These are phyloP conservation scores for Psylliodes chrysocephalus DNA, from an alignment of 2,888 invertebrate genomes.

Conservation along the genomic window DNA sequence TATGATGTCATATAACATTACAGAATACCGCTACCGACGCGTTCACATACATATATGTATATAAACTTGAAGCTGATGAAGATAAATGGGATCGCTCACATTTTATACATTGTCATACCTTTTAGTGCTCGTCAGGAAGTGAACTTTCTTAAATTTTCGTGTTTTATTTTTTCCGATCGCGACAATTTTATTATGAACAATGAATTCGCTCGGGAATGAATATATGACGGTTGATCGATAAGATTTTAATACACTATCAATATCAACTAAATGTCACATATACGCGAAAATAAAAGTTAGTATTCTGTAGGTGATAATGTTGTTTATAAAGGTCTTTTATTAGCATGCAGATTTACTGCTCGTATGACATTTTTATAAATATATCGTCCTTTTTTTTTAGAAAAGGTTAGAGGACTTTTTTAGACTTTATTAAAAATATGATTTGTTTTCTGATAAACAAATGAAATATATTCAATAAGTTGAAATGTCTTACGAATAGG, in stretches of 20 bases:
- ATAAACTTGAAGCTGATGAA: conserved; percentile 24
- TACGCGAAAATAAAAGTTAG: background rate
- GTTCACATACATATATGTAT: no score
- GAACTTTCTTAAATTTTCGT: conserved; percentile 24
- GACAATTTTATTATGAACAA: conserved; percentile 16
- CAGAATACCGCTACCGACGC: conserved; percentile 1
- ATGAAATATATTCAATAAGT: no score
- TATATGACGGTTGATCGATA: background rate
- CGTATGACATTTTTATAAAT: no score
- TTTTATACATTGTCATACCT: conserved; percentile 29
- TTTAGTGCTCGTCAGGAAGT: conserved; percentile 29
- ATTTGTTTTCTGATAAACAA: no score
- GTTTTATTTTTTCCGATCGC: conserved; percentile 18
- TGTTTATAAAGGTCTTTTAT: no score
- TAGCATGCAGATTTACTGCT: no score
- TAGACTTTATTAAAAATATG: no score
- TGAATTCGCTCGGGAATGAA: conserved; percentile 17
- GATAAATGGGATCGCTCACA: conserved; percentile 33
- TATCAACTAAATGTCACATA: conserved; percentile 1
- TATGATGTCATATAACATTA: conserved; percentile 2
- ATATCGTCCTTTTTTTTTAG: no score
- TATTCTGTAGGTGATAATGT: no score
- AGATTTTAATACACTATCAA: background rate
- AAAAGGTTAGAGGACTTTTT: no score
- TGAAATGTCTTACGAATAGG: no score